Percentiles rank a stretch among this genome's conserved stretches.
phyloP scores from a whole-genome alignment of 2,797 vertebrate genomes.

The Rhinogobio ventralis region DNA sequence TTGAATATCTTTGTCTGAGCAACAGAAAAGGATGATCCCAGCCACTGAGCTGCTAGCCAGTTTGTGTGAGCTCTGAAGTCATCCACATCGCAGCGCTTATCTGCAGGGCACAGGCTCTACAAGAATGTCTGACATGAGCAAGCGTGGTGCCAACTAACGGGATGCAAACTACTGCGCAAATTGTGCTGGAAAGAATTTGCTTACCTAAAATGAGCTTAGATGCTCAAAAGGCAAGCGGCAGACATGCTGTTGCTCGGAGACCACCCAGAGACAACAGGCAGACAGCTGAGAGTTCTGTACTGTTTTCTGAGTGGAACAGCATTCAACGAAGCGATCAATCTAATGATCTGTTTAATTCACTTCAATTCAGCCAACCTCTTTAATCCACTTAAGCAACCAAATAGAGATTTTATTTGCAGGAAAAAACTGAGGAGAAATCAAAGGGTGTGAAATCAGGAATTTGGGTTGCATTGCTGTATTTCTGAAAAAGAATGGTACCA shows the following conservation, averaged over 20 bases:
- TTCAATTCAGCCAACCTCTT: conserved; percentile 33
- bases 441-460: conserved; percentile 39
- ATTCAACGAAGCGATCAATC: conserved; percentile 38
- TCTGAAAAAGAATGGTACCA: background rate
- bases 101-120: conserved; percentile 58
- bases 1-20: conserved; percentile 55
- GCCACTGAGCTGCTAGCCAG: conserved; percentile 46
- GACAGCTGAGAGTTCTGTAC: conserved; percentile 27
- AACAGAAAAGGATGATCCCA: conserved; percentile 52
- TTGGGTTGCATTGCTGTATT: conserved; percentile 8
- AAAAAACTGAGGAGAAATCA: conserved; percentile 18
- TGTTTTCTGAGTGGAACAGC: conserved; percentile 31
- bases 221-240: conserved; percentile 32
- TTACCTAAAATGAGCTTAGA: conserved; percentile 49
- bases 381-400: conserved; percentile 40
- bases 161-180: conserved; percentile 52
- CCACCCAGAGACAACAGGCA: conserved; percentile 42
- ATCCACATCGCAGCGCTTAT: conserved; percentile 56
- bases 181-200: conserved; percentile 45
- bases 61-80: conserved; percentile 55
- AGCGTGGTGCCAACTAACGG: conserved; percentile 46
- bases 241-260: conserved; percentile 18
- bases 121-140: conserved; percentile 50
- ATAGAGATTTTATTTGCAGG: conserved; percentile 18
- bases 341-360: conserved; percentile 51